Percentiles rank a stretch among this genome's conserved stretches.
These are phyloP conservation scores for Polylopha cassiicola DNA, from an alignment of 2,888 invertebrate genomes.

Conservation along the genomic window DNA sequence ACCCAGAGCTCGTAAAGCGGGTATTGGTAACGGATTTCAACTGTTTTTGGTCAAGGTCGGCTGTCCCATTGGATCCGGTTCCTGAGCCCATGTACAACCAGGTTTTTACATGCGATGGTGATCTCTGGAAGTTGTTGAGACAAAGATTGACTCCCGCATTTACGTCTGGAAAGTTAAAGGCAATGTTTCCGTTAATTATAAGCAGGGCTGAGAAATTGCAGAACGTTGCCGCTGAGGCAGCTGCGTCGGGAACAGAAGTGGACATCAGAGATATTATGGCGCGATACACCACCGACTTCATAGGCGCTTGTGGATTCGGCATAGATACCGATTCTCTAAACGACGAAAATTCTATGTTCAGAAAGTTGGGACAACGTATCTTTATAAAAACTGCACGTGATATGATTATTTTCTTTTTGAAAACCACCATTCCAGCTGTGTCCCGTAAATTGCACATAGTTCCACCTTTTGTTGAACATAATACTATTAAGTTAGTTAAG, in stretches of 20 bases:
- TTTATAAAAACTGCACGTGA: slow-evolving; percentile 18
- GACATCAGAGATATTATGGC: slow-evolving; percentile 25
- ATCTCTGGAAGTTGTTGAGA: slow-evolving; percentile 25
- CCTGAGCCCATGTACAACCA: too few species aligned
- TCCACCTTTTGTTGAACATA: too few species aligned
- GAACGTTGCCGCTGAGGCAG: slow-evolving; percentile 8
- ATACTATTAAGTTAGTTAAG: too few species aligned
- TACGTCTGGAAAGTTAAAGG: slow-evolving; percentile 29
- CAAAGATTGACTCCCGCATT: slow-evolving; percentile 27
- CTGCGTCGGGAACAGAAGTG: slow-evolving; percentile 3
- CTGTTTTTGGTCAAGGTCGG: too few species aligned
- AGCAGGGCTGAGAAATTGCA: slow-evolving; percentile 26
- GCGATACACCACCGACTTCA: slow-evolving; percentile 28
- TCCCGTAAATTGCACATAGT: too few species aligned
- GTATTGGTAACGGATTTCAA: too few species aligned
- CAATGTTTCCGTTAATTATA: slow-evolving; percentile 31
- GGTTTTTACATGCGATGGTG: too few species aligned
- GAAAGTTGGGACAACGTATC: slow-evolving; percentile 26
- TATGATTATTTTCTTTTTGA: slow-evolving; percentile 3
- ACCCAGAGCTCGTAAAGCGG: too few species aligned
- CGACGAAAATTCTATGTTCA: slow-evolving; percentile 27
- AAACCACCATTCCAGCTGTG: slow-evolving; percentile 5
- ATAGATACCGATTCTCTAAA: slow-evolving; percentile 26
- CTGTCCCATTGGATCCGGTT: too few species aligned
- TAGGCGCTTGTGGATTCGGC: slow-evolving; percentile 28